Conservation (phyloP, 2,888 invertebrate species). For the Dicyrtoma fusca region DNA sequence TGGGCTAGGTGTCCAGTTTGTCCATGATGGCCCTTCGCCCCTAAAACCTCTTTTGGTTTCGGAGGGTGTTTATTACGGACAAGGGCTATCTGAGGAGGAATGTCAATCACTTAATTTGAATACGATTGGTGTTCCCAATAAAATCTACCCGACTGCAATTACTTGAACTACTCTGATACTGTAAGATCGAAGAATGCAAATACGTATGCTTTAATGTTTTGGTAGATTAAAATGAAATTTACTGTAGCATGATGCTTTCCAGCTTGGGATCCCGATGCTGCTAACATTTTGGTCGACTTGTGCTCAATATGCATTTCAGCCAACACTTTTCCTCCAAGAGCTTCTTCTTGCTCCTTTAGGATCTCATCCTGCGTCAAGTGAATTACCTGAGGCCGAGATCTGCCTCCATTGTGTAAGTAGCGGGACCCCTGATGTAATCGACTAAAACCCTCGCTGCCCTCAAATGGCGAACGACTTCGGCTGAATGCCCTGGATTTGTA, state of each 20-base stretch:
- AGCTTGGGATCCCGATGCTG: constrained; percentile 4
- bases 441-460: neutral
- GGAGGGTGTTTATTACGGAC: constrained; percentile 40
- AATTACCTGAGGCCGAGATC: neutral
- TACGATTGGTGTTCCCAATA: no score
- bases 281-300: constrained; percentile 26
- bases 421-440: neutral
- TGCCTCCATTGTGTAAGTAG: neutral
- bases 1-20: constrained; percentile 49
- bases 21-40: constrained; percentile 36
- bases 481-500: no score
- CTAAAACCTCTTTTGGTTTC: constrained; percentile 6
- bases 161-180: no score
- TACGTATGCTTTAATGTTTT: no score
- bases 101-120: no score
- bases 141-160: no score
- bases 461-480: neutral
- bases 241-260: constrained; percentile 47
- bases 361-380: constrained; percentile 21
- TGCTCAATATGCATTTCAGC: constrained; percentile 52
- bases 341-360: constrained; percentile 31
- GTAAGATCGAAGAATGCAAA: no score
- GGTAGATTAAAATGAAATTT: no score
- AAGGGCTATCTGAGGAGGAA: constrained; percentile 37
- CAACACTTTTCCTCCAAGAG: constrained; percentile 46